Percentiles rank a stretch among this genome's conserved stretches.
Evolutionary conservation across 2,797 vertebrate species (phyloP).

Genomic region (Cygnus olor): DNA sequence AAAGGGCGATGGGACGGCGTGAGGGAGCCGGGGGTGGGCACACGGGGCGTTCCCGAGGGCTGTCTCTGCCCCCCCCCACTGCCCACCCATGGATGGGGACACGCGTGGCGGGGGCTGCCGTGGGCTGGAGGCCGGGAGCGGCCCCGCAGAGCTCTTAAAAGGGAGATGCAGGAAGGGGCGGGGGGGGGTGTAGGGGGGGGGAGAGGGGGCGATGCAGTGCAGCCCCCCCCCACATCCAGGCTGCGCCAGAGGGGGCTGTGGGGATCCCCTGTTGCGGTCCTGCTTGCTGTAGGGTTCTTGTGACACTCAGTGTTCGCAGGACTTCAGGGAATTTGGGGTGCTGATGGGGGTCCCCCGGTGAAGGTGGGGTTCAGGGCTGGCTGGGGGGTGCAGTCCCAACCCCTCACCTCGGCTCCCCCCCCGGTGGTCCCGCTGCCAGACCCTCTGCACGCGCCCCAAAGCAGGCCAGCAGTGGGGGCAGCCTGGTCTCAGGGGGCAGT

Average conservation of each 20-base stretch:
- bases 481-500: rapidly evolving
- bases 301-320: neutral
- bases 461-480: neutral
- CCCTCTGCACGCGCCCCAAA: neutral
- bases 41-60: neutral
- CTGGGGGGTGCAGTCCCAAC: neutral
- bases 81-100: neutral
- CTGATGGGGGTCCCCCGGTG: neutral
- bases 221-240: neutral
- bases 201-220: rapidly evolving
- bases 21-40: neutral
- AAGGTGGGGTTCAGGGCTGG: rapidly evolving
- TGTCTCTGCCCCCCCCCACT: too few species aligned
- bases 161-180: neutral
- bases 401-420: neutral
- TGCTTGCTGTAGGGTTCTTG: neutral
- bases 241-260: neutral
- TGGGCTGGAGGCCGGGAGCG: neutral
- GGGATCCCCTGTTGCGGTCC: neutral
- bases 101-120: conserved; percentile 60
- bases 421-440: neutral
- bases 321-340: neutral
- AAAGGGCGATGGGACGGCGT: neutral
- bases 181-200: rapidly evolving
- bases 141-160: neutral